Evolutionary conservation across 2,888 invertebrate genomes (phyloP).

Genomic region (Caenorhabditis sp.): DNA sequence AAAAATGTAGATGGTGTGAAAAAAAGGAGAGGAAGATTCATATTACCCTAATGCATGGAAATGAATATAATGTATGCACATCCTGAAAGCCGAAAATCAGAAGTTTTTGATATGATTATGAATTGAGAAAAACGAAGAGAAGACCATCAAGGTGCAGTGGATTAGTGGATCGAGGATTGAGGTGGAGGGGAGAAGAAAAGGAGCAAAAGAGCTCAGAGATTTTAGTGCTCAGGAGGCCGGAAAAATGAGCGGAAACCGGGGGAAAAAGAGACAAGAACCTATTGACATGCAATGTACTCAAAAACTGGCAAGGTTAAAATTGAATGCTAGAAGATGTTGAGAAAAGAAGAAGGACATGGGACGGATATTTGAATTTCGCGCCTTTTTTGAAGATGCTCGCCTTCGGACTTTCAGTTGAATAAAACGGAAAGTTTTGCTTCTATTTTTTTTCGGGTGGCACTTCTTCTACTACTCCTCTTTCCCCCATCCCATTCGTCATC

Average conservation of each 20-base stretch:
- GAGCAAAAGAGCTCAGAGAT: constrained; percentile 24
- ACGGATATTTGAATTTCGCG: constrained; percentile 36
- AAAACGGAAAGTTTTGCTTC: constrained; percentile 28
- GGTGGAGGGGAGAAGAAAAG: not conserved
- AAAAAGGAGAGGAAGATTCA: constrained; percentile 15
- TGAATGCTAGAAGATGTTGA: constrained; percentile 11
- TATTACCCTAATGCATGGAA: constrained; percentile 35
- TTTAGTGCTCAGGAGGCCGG: constrained; percentile 19
- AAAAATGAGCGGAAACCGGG: constrained; percentile 34
- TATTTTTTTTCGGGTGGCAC: constrained; percentile 40
- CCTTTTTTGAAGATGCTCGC: constrained; percentile 33
- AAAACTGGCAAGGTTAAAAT: constrained; percentile 27
- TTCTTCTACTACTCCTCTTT: constrained; percentile 21
- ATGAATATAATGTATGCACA: constrained; percentile 5
- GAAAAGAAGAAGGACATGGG: constrained; percentile 7
- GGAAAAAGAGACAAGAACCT: constrained; percentile 15
- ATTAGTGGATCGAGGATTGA: constrained; percentile 3
- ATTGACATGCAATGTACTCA: constrained; percentile 46
- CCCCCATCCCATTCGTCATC: constrained; percentile 56
- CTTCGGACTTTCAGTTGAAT: constrained; percentile 29
- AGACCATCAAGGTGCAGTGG: constrained; percentile 29
- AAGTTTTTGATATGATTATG: constrained; percentile 13
- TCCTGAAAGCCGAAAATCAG: not conserved
- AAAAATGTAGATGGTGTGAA: constrained; percentile 21
- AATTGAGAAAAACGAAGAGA: constrained; percentile 6